Evolutionary conservation across 2,113 vertebrate genomes (phyloP).

Genomic region (Phaethornis superciliosus): DNA sequence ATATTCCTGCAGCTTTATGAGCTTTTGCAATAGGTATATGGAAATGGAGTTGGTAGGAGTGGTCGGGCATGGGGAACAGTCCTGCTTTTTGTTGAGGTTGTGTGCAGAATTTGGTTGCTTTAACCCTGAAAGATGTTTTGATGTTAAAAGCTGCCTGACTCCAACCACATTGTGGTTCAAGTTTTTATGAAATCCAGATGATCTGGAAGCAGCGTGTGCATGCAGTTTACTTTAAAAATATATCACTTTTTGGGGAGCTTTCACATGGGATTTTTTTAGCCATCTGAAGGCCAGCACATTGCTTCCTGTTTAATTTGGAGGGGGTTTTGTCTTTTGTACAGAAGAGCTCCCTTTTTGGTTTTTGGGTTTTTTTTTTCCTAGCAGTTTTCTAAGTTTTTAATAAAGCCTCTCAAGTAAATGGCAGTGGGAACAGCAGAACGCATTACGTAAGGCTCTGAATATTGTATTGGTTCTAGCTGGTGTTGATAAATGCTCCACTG

Average conservation of each 20-base stretch:
- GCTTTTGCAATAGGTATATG: not conserved
- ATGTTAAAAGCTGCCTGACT: slow-evolving; percentile 66
- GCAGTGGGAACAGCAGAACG: slow-evolving; percentile 58
- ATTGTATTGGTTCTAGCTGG: slow-evolving; percentile 63
- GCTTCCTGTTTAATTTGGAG: slow-evolving; percentile 78
- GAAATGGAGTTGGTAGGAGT: not conserved
- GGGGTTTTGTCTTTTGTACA: slow-evolving; percentile 48
- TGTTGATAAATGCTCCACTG: slow-evolving; percentile 64
- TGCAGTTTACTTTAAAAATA: slow-evolving; percentile 69
- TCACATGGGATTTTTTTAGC: slow-evolving; percentile 45
- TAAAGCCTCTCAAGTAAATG: slow-evolving; percentile 67
- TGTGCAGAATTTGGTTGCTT: slow-evolving; percentile 33
- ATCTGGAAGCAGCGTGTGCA: slow-evolving; percentile 63
- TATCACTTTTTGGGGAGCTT: slow-evolving; percentile 42
- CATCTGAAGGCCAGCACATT: slow-evolving; percentile 62
- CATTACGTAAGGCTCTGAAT: slow-evolving; percentile 74
- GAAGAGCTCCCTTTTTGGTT: slow-evolving; percentile 39
- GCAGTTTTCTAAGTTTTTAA: slow-evolving; percentile 65
- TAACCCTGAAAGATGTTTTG: slow-evolving; percentile 65
- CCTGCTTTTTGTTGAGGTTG: slow-evolving; percentile 33
- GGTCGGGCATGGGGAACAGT: not conserved
- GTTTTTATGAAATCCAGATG: slow-evolving; percentile 79
- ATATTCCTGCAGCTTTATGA: not conserved
- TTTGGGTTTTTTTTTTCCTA: slow-evolving; percentile 61
- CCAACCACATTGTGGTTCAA: slow-evolving; percentile 65